phyloP scores from a whole-genome alignment of 2,113 vertebrate species.

The Platanista minor region DNA sequence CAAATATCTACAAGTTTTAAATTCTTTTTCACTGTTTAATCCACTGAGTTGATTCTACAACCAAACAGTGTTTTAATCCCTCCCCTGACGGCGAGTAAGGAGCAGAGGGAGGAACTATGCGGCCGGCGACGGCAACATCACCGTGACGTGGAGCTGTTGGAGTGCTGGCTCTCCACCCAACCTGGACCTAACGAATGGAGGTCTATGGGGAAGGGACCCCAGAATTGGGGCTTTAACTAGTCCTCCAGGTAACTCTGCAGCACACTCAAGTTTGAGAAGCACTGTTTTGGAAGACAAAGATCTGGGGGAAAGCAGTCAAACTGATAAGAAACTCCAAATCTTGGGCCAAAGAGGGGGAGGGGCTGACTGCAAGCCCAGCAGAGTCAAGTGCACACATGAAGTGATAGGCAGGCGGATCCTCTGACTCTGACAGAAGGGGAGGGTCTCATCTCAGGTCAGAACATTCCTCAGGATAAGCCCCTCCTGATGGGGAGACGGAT shows the following conservation, averaged over 20 bases:
- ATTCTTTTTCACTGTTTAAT: background rate
- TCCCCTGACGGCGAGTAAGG: background rate
- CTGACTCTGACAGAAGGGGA: background rate
- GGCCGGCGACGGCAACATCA: rapidly evolving
- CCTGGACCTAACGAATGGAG: rapidly evolving
- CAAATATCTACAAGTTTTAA: background rate
- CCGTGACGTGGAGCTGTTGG: background rate
- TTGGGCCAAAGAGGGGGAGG: background rate
- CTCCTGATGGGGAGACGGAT: background rate
- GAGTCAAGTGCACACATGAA: background rate
- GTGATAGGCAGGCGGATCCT: background rate
- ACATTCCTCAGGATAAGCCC: background rate
- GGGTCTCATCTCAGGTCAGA: background rate
- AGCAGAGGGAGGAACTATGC: background rate
- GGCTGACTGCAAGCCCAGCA: background rate
- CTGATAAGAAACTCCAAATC: background rate
- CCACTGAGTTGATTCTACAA: background rate
- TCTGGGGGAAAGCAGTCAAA: background rate
- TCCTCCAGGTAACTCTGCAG: background rate
- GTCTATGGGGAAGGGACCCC: background rate
- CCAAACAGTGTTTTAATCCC: background rate
- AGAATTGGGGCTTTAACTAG: background rate
- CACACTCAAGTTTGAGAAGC: background rate
- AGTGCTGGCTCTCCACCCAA: background rate
- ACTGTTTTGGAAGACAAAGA: background rate